Percentiles rank a stretch among this genome's conserved stretches.
phyloP scores from a whole-genome alignment of 2,888 invertebrate genomes.

The Eupsilia transversa region DNA sequence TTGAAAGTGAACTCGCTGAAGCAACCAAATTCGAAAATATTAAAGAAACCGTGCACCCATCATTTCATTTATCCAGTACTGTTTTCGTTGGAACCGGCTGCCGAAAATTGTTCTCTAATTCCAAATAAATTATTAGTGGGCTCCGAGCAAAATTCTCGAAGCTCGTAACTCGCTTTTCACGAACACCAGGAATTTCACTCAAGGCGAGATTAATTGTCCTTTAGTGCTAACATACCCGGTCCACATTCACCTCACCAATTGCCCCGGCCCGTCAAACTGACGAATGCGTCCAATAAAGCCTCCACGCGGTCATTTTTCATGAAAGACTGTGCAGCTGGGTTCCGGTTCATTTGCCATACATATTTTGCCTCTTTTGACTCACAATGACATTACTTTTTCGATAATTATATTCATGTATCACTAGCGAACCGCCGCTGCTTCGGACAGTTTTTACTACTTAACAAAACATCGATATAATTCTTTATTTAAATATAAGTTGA shows the following conservation, averaged over 20 bases:
- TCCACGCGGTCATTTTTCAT: conserved; percentile 54
- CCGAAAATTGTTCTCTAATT: conserved; percentile 17
- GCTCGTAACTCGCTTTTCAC: conserved; percentile 41
- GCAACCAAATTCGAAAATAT: not conserved
- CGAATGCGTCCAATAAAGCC: conserved; percentile 61
- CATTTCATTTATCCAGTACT: conserved; percentile 3
- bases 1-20: not conserved
- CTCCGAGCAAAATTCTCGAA: conserved; percentile 44
- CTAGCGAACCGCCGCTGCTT: not conserved
- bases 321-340: conserved; percentile 33
- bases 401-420: not conserved
- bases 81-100: not conserved
- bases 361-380: not conserved
- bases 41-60: not conserved
- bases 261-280: conserved; percentile 56
- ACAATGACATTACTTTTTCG: not conserved
- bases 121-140: conserved; percentile 37
- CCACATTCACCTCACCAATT: conserved; percentile 49
- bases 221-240: conserved; percentile 46
- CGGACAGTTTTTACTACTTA: not conserved
- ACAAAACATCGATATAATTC: not conserved
- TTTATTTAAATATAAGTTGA: not conserved
- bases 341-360: conserved; percentile 29
- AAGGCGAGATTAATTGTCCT: conserved; percentile 56
- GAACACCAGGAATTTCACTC: conserved; percentile 53